Base-by-base conservation (phyloP, 2,797 vertebrate species). In the Pangasius krempfi region DNA sequence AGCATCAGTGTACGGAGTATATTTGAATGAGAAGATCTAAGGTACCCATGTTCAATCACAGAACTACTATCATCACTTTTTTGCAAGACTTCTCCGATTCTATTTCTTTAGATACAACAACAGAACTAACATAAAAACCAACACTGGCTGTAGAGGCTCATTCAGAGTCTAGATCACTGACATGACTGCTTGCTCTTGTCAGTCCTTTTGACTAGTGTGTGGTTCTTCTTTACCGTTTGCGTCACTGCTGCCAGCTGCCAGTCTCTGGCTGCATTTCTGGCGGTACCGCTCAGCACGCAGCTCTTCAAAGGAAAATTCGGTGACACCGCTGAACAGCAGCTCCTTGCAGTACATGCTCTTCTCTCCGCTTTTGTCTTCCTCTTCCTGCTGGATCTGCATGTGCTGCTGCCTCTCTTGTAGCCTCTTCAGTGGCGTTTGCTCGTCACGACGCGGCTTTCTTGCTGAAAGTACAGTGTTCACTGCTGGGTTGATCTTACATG, bases 251-350 rank as follows among this genome's bases (percentile, higher is more conserved):
- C 7, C 82, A 87, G 2, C 95, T 94, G 96, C 94, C 0, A 92
- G 90, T 89, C 78, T 93, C 84, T 94, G 94, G 20, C 93, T 94
- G 0, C 91, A 91, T 93, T 97, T 98, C 92, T 98, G 97, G n/a
- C 97, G 96, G 93, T 97, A 97, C 88, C 96, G 95, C 89, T 99
- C 97, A 30, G 98, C 97, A 9, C 97, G 93, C 89, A 99, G 96
- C 92, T 99, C 98, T 93, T 99, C 99, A 27, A 99, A 97, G 89
- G 97, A 98, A 93, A 99, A 99, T 75, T 99, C 99, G 0, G 96
- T 94, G 0, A 97, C 96, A 18, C 98, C 98, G 33, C 96, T 97
- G 93, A 97, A 96, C 84, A 99, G 96, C 92, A 97, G 97, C 56
- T 98, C 97, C 93, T 97, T 98, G 93, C 98, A 99, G 94, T 98